A percentile compares a stretch with the other conserved stretches of the same genome.
These are phyloP conservation scores for Lasius platythorax DNA, from an alignment of 2,888 invertebrate genomes.

Conservation along the genomic window DNA sequence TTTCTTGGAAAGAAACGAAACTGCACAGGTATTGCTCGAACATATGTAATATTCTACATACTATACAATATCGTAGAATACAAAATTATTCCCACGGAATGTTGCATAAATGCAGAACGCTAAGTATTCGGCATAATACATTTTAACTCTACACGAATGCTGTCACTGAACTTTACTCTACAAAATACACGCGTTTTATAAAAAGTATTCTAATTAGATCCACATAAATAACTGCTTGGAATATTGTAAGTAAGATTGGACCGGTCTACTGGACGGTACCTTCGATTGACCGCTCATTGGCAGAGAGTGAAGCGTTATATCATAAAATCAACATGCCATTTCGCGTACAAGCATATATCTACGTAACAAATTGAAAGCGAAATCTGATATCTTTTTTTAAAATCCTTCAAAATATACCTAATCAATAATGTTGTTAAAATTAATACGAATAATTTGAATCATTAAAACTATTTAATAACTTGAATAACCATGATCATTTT, in stretches of 20 bases:
- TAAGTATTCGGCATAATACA: conserved; percentile 22
- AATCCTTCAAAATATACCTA: background rate
- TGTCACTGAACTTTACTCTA: conserved; percentile 28
- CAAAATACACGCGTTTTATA: conserved; percentile 12
- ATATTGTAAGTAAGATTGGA: conserved; percentile 58
- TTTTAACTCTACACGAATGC: background rate
- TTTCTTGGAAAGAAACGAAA: background rate
- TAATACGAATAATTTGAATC: conserved; percentile 12
- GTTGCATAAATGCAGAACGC: conserved; percentile 13
- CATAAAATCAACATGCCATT: background rate
- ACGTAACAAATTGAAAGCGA: background rate
- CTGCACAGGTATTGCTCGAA: background rate
- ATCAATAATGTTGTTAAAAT: conserved; percentile 10
- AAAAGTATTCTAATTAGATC: conserved; percentile 29
- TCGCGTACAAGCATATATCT: background rate
- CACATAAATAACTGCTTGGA: conserved; percentile 32
- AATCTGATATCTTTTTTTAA: background rate
- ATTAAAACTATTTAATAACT: conserved; percentile 18
- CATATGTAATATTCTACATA: background rate
- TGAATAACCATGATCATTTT: conserved; percentile 10
- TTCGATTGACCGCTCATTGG: conserved; percentile 55
- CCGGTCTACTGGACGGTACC: conserved; percentile 71
- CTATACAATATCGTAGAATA: background rate
- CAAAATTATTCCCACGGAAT: conserved; percentile 42
- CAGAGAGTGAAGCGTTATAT: conserved; percentile 17